These are phyloP conservation scores for Pangasius macronema DNA, from an alignment of 2,797 vertebrate species.

Conservation along the genomic window DNA sequence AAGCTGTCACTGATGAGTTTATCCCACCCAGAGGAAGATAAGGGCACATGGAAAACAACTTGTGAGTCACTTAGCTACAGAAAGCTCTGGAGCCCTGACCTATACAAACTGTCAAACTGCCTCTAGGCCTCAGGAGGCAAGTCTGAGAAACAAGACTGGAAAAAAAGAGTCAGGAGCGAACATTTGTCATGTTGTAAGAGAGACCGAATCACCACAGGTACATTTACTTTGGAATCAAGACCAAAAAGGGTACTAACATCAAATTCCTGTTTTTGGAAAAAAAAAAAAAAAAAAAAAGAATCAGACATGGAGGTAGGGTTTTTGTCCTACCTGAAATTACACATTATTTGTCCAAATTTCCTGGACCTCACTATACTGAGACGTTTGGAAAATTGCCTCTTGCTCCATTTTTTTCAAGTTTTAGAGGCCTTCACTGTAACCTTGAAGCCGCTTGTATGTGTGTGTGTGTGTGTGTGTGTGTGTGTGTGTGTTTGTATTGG, in stretches of 20 bases:
- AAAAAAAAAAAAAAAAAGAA: background rate
- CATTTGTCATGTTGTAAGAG: background rate
- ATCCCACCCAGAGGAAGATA: constrained; percentile 38
- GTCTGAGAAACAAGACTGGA: constrained; percentile 30
- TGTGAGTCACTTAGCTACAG: constrained; percentile 28
- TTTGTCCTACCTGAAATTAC: constrained; percentile 36
- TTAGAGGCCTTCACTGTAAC: constrained; percentile 49
- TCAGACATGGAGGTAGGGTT: background rate
- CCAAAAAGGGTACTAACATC: background rate
- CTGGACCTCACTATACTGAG: background rate
- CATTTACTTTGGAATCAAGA: background rate
- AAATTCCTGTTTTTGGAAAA: background rate
- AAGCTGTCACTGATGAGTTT: constrained; percentile 25
- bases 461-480: background rate
- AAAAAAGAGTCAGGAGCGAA: constrained; percentile 20
- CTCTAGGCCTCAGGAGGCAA: constrained; percentile 37
- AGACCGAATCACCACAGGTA: background rate
- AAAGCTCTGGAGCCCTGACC: constrained; percentile 42
- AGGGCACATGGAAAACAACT: constrained; percentile 36
- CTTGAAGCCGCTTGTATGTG: constrained; percentile 13
- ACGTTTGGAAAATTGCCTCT: constrained; percentile 50
- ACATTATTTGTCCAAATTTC: constrained; percentile 29
- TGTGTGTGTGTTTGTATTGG: constrained; percentile 6
- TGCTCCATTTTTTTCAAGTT: constrained; percentile 45
- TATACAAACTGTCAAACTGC: constrained; percentile 53